Conservation (phyloP, 92 coral and sea anemone genomes). For the Pocillopora meandrina region DNA sequence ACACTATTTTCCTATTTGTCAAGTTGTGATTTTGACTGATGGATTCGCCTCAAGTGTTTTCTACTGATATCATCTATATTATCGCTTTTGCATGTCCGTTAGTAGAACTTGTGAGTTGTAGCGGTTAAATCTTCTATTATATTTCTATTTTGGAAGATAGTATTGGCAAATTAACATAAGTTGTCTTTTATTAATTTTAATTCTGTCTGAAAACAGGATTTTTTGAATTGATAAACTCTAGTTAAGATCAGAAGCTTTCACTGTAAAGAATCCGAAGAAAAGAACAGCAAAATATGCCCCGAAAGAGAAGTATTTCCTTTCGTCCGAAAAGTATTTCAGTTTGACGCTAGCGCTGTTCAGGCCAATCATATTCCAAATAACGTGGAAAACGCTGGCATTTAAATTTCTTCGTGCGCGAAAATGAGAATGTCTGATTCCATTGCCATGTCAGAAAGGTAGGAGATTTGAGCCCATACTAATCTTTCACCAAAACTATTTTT, state of each 20-base stretch:
- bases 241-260: no score
- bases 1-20: background rate
- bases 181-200: conserved; percentile 4
- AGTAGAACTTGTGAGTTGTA: background rate
- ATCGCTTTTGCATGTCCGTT: background rate
- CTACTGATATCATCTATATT: background rate
- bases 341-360: no score
- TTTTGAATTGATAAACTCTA: background rate
- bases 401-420: no score
- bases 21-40: background rate
- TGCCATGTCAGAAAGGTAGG: no score
- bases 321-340: no score
- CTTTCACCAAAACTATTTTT: no score
- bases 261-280: no score
- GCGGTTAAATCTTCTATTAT: background rate
- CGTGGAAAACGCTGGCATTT: no score
- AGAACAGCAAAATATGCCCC: no score
- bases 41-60: background rate
- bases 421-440: background rate
- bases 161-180: background rate
- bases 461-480: no score
- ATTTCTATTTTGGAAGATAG: background rate
- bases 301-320: no score
- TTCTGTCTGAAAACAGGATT: background rate
- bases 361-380: no score